These are phyloP conservation scores for Agrypnus murinus DNA, from an alignment of 2,888 invertebrate genomes.

Conservation along the genomic window DNA sequence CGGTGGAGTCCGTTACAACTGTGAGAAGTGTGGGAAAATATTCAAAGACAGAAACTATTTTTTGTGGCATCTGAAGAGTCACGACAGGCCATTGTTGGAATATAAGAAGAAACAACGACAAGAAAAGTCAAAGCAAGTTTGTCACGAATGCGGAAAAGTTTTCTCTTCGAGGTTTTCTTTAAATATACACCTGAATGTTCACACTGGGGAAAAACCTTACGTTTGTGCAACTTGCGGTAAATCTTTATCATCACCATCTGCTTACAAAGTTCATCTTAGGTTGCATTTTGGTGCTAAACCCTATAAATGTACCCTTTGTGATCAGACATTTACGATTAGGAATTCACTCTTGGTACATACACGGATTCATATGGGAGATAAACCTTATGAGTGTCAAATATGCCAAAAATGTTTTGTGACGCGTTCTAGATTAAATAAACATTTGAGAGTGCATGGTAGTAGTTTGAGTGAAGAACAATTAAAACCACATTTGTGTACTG, in stretches of 20 bases:
- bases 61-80: constrained; percentile 65
- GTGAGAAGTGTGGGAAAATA: constrained; percentile 74
- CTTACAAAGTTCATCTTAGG: constrained; percentile 72
- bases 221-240: constrained; percentile 67
- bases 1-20: constrained; percentile 73
- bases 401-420: constrained; percentile 75
- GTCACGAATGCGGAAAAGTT: constrained; percentile 68
- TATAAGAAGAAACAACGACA: constrained; percentile 58
- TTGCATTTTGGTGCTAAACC: constrained; percentile 75
- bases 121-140: constrained; percentile 61
- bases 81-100: constrained; percentile 65
- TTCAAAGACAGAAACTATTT: constrained; percentile 70
- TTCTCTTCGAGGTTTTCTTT: constrained; percentile 69
- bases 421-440: constrained; percentile 76
- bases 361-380: constrained; percentile 68
- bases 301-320: constrained; percentile 74
- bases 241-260: constrained; percentile 67
- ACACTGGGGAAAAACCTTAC: constrained; percentile 69
- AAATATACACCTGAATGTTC: constrained; percentile 66
- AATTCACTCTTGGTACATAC: constrained; percentile 74
- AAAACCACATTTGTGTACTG: constrained; percentile 74
- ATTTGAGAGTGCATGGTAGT: constrained; percentile 77
- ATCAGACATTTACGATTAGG: constrained; percentile 74
- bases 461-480: constrained; percentile 62
- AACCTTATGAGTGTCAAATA: constrained; percentile 65